These are phyloP conservation scores for Polietes domitor DNA, from an alignment of 2,888 invertebrate species.

Conservation along the genomic window DNA sequence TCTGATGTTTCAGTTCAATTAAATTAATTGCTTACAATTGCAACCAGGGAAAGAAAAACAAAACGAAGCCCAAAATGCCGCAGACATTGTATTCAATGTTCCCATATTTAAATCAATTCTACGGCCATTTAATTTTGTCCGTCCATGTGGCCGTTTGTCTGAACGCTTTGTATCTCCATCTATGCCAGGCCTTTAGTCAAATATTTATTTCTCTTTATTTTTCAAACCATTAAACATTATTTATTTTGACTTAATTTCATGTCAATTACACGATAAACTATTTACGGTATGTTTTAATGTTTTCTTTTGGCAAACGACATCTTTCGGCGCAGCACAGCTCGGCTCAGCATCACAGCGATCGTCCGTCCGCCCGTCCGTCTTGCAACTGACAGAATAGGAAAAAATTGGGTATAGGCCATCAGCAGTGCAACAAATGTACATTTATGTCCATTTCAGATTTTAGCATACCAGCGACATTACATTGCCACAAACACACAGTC, in stretches of 20 bases:
- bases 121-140: slow-evolving; percentile 5
- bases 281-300: slow-evolving; percentile 70
- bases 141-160: background rate
- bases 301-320: slow-evolving; percentile 40
- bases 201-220: slow-evolving; percentile 46
- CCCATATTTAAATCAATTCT: slow-evolving; percentile 60
- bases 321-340: slow-evolving; percentile 42
- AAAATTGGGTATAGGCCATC: slow-evolving; percentile 46
- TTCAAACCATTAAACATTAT: slow-evolving; percentile 63
- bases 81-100: slow-evolving; percentile 16
- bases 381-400: background rate
- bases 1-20: background rate
- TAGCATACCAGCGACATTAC: slow-evolving; percentile 52
- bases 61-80: slow-evolving; percentile 19
- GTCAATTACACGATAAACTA: slow-evolving; percentile 72
- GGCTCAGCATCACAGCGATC: slow-evolving; percentile 1
- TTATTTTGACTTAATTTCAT: slow-evolving; percentile 72
- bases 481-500: background rate
- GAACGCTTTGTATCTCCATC: background rate
- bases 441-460: slow-evolving; percentile 66
- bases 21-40: background rate
- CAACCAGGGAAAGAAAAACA: background rate
- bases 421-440: slow-evolving; percentile 61
- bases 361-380: background rate
- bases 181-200: background rate